Evolutionary conservation across 2,888 invertebrate genomes (phyloP).

Genomic region (Leptothorax acervorum): DNA sequence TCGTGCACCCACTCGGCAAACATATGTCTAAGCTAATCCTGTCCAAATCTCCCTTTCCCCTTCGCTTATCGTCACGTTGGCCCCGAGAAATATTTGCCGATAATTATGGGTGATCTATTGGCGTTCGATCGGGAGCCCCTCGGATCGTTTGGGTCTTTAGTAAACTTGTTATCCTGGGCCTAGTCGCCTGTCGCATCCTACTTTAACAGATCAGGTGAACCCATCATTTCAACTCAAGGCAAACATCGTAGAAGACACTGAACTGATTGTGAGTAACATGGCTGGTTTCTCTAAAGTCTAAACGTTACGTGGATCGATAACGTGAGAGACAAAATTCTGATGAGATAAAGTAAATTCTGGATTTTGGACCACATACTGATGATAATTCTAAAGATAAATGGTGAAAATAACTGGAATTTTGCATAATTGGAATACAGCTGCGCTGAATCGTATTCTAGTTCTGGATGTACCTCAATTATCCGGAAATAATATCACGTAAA

Average conservation of each 20-base stretch:
- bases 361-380: background rate
- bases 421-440: background rate
- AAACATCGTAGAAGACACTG: background rate
- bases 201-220: slow-evolving; percentile 13
- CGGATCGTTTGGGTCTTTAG: background rate
- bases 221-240: background rate
- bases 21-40: slow-evolving; percentile 3
- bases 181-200: background rate
- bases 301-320: background rate
- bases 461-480: background rate
- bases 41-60: background rate
- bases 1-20: background rate
- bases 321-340: background rate
- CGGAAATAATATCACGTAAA: background rate
- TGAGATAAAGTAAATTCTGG: background rate
- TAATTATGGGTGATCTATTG: slow-evolving; percentile 34
- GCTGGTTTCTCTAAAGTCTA: too few species aligned
- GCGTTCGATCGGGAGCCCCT: slow-evolving; percentile 5
- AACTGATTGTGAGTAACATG: background rate
- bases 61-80: slow-evolving; percentile 4
- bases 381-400: background rate
- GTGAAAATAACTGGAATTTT: background rate
- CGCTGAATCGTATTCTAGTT: background rate
- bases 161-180: background rate
- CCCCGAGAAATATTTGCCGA: slow-evolving; percentile 9